Percentiles rank a stretch among this genome's conserved stretches.
phyloP scores from a whole-genome alignment of 2,888 invertebrate genomes.

The Bhutanitis thaidina region DNA sequence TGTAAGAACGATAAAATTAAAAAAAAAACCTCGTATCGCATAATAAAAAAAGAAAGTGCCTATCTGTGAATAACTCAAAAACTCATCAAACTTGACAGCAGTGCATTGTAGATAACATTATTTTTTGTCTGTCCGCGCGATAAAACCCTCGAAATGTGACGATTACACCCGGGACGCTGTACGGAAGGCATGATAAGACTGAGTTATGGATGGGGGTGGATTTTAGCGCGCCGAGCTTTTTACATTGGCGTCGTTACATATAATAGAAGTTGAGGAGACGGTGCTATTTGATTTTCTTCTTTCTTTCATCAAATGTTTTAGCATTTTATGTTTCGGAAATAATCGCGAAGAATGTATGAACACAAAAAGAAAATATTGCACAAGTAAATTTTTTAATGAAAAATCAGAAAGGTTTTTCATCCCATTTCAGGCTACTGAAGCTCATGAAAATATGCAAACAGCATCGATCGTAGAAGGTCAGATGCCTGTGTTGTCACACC shows the following conservation, averaged over 20 bases:
- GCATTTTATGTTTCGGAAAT: no score
- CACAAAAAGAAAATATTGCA: no score
- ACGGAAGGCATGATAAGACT: slow-evolving; percentile 4
- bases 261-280: neutral
- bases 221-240: slow-evolving; percentile 1
- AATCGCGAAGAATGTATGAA: no score
- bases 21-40: neutral
- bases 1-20: neutral
- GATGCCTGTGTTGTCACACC: no score
- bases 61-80: neutral
- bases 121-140: slow-evolving; percentile 11
- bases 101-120: slow-evolving; percentile 6
- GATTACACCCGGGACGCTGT: neutral
- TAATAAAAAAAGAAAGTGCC: neutral
- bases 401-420: no score
- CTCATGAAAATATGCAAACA: no score
- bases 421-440: no score
- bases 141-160: slow-evolving; percentile 9
- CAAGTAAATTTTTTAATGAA: no score
- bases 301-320: no score
- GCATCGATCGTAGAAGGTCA: no score
- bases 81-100: slow-evolving; percentile 7
- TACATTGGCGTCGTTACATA: neutral
- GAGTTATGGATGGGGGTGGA: slow-evolving; percentile 2
- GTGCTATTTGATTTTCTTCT: neutral